Evolutionary conservation across 2,888 invertebrate genomes (phyloP), one percentile per base, ranked within the genome.

Genomic region (Brachycybe producta): DNA sequence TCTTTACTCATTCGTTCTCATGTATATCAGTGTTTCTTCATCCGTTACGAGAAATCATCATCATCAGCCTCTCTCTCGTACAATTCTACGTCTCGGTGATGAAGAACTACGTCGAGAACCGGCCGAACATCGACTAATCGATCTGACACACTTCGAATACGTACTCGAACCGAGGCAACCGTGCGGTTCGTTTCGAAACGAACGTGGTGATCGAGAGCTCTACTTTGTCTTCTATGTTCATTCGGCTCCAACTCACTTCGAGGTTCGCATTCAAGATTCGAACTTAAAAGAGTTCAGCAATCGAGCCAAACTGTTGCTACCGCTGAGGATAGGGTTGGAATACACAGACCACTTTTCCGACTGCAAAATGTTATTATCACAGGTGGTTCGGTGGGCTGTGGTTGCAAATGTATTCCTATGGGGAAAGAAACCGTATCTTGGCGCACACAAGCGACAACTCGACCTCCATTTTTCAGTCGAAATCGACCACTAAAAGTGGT

Each of bases 191-290:
- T 8, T n/a, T 8, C 19, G n/a, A 8, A n/a, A 40, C 5, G 24
- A 45, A 21, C 17, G 3, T 2, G 11, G 26, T 23, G 13, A 32
- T 23, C 7, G n/a, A 11, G 34, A 36, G 11, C 15, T 54, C 13
- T 54, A 45, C 30, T 67, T 80, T 8, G 67, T 84, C 19, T 73
- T 82, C 52, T 68, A 82, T 26, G 70, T 81, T 2, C 77, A 81
- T 59, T 81, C 84, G 0, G 79, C 81, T 0, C 81, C 83, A 0
- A 63, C 59, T 4, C 79, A 86, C 62, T 64, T 67, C 21, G 15
- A 49, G 43, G 41, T 49, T 34, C 27, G 23, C 17, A 17, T 13
- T n/a, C n/a, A n/a, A n/a, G n/a, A 32, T 32, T 32, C 11, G 32
- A 13, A 13, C 11, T 11, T 11, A 11, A 32, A 32, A 32, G 11